Base-by-base conservation (phyloP, 1,140 invertebrate species). In the Aphelenchoides avenae region DNA sequence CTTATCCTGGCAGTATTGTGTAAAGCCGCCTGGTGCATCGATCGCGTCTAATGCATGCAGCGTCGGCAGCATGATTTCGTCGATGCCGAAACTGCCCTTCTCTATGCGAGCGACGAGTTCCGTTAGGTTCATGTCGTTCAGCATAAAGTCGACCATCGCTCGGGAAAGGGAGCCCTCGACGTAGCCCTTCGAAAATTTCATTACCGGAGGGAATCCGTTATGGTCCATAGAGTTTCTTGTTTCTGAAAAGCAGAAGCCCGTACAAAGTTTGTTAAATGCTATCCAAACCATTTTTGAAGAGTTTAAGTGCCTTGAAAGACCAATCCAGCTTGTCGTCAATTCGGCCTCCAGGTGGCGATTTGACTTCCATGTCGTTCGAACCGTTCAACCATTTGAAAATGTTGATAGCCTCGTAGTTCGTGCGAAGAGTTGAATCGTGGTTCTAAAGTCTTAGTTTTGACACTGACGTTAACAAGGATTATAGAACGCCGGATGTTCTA, bases 361-460 rank as follows among this genome's bases (percentile, higher is more conserved):
- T n/a, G n/a, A n/a, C n/a, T 30, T 53, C 54, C 15, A 52, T 53
- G 46, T 58, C 56, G 22, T 52, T 57, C 13, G 56, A n/a, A 9
- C 56, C 56, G 40, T 58, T 42, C 4, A 61, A 27, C 56, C 56
- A 58, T 11, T 43, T 40, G 20, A 44, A 58, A 9, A 58, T 58
- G 44, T 58, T 49, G n/a, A 42, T 34, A n/a, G 57, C 36, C 31
- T 58, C 56, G 18, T 40, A 24, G 31, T 58, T 59, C 5, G 56
- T 58, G 37, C 57, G 52, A 33, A 58, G 52, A 30, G 37, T 40
- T 15, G 47, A 22, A 31, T 58, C 56, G 33, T 58, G 56, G 13
- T 58, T 58, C 26, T 56, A 37, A 24, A 52, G 44, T 26, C 22
- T 5, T 26, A 42, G 51, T 26, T 13, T 53, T 24, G 24, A 15